Base-by-base conservation (phyloP, 2,888 invertebrate genomes). In the Callyntrura guangdongensis region DNA sequence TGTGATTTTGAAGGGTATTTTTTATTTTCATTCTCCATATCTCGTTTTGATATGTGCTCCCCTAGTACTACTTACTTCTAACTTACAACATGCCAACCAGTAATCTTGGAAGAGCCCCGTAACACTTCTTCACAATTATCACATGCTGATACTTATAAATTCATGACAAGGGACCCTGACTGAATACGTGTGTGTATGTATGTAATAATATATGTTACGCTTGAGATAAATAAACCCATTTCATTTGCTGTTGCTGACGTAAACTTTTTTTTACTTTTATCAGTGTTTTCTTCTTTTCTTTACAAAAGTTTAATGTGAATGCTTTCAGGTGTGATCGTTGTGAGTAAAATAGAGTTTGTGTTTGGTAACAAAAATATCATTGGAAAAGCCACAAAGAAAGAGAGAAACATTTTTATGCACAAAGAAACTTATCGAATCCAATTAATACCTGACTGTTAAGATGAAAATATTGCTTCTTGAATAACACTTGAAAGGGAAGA, bases 391-490 rank as follows among this genome's bases (percentile, higher is more conserved):
- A 81, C 14, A 64, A 64, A 67, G 25, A 67, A 20, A 82, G 45
- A 20, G n/a, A 27, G 45, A 82, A 82, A 20, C 82, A 47, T 27
- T 82, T 64, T 59, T 79, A 56, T 79, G 17, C 27, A 59, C 79
- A 61, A 81, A 81, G 61, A 6, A 81, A 81, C 53, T 81, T 87
- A 87, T 88, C 88, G 82, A 82, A 88, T 88, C 88, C 88, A 88
- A 88, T 88, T 88, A 88, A 74, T 88, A 61, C 61, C 72, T 61
- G 36, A 49, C 82, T 88, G 82, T 83, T 88, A 88, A 59, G 20
- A 88, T 47, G 82, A 82, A 72, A 88, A 82, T 88, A 83, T 88
- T 74, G 74, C 72, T 72, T 27, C 12, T 64, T 88, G 56, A 82
- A 83, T 67, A 83, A 47, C 69, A 82, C 47, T 11, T 69, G 79